Evolutionary conservation across 2,888 invertebrate species (phyloP).

Genomic region (Schizaphis graminum): DNA sequence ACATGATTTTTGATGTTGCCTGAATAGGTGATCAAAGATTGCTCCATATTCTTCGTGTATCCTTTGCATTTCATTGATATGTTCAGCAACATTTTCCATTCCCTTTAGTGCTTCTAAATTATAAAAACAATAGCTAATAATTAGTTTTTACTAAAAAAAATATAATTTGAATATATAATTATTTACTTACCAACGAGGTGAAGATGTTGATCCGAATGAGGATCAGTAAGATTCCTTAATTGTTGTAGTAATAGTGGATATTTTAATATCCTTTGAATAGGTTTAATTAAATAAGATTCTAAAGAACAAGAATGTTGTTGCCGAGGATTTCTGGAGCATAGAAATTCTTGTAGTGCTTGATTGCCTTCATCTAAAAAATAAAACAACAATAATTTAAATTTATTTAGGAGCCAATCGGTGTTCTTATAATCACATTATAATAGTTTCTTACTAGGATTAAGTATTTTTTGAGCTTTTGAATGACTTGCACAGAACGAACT

Average conservation of each 20-base stretch:
- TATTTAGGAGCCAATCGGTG: neutral
- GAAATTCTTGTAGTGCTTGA: conserved; percentile 95
- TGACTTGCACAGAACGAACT: conserved; percentile 99
- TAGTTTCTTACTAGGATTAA: conserved; percentile 92
- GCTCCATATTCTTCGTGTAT: conserved; percentile 99
- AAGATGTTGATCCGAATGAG: conserved; percentile 92
- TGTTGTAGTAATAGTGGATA: conserved; percentile 96
- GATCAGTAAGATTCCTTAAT: conserved; percentile 92
- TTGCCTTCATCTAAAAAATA: conserved; percentile 87
- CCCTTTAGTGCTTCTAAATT: conserved; percentile 91
- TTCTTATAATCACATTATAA: neutral
- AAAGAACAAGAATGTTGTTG: conserved; percentile 97
- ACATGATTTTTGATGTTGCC: conserved; percentile 95
- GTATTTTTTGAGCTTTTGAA: conserved; percentile 97
- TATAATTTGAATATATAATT: neutral
- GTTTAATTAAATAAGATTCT: conserved; percentile 98
- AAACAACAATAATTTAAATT: conserved; percentile 69
- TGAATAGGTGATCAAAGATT: conserved; percentile 96
- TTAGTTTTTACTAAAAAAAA: conserved; percentile 4
- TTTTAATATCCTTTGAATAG: conserved; percentile 97
- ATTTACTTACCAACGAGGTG: conserved; percentile 85
- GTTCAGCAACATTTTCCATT: conserved; percentile 99
- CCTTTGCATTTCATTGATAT: conserved; percentile 99
- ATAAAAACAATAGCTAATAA: conserved; percentile 27
- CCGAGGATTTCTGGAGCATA: conserved; percentile 93